Conservation (phyloP, 2,797 vertebrate genomes). For the Pristis pectinata region DNA sequence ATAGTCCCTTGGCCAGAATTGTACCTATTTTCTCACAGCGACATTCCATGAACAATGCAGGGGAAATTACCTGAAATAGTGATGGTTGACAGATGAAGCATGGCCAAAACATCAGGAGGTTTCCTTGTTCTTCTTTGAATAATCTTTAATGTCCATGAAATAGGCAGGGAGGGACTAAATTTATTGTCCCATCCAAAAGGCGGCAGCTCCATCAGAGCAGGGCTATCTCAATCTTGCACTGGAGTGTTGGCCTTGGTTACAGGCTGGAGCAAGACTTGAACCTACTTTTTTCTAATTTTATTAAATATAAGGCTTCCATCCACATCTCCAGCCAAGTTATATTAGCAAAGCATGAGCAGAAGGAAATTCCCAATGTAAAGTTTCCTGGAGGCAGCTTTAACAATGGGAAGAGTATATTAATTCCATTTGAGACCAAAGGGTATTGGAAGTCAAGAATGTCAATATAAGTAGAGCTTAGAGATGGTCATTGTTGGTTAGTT, state of each 20-base stretch:
- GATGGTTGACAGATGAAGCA: too few species aligned
- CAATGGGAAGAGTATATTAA: not conserved
- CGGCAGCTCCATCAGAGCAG: not conserved
- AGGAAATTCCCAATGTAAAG: not conserved
- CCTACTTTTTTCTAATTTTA: not conserved
- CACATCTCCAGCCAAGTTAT: not conserved
- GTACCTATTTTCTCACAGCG: not conserved
- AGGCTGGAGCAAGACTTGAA: not conserved
- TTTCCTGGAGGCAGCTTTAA: not conserved
- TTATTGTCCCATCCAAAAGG: not conserved
- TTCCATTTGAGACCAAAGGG: not conserved
- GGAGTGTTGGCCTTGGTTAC: not conserved
- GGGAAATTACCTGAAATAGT: not conserved
- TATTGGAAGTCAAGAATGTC: not conserved
- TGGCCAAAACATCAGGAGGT: too few species aligned
- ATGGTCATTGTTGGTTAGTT: not conserved
- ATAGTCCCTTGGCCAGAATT: not conserved
- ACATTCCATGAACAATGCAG: not conserved
- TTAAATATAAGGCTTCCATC: not conserved
- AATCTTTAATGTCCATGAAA: not conserved
- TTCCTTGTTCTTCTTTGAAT: not conserved
- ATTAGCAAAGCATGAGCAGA: not conserved
- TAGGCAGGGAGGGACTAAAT: not conserved
- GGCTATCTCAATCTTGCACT: not conserved
- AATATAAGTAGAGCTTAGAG: not conserved